Evolutionary conservation across 2,113 vertebrate genomes (phyloP).

Genomic region (Platysteira castanea): DNA sequence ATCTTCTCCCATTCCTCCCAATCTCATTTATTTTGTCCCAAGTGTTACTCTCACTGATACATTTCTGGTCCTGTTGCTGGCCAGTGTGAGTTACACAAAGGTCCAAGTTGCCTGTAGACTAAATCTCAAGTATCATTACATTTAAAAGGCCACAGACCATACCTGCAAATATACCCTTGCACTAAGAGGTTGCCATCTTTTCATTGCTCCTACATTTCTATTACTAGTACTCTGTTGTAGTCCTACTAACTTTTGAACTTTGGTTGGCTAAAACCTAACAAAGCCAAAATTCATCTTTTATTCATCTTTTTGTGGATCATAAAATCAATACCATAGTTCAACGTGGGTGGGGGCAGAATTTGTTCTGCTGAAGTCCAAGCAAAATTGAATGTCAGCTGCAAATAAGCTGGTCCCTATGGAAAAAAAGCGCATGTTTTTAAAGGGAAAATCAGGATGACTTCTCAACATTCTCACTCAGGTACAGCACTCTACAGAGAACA

Average conservation of each 20-base stretch:
- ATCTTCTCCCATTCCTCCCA: background rate
- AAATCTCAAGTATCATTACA: background rate
- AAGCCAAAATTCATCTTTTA: background rate
- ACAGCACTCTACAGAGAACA: background rate
- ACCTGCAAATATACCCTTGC: background rate
- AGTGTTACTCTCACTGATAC: background rate
- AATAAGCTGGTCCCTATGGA: rapidly evolving
- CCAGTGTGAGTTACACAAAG: background rate
- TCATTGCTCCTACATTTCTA: background rate
- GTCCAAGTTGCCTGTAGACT: background rate
- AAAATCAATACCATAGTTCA: background rate
- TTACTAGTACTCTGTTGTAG: background rate
- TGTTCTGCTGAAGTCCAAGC: background rate
- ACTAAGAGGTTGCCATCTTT: background rate
- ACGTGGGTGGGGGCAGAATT: background rate
- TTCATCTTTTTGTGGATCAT: background rate
- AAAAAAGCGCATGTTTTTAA: rapidly evolving
- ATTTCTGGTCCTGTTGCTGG: background rate
- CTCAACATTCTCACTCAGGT: background rate
- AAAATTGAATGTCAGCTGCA: background rate
- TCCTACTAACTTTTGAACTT: background rate
- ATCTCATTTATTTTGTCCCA: background rate
- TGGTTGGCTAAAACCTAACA: background rate
- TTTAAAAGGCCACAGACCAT: background rate
- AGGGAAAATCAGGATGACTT: background rate